Percentiles rank a stretch among this genome's conserved stretches.
Evolutionary conservation across 2,888 invertebrate species (phyloP).

Genomic region (Poecilus cupreus): DNA sequence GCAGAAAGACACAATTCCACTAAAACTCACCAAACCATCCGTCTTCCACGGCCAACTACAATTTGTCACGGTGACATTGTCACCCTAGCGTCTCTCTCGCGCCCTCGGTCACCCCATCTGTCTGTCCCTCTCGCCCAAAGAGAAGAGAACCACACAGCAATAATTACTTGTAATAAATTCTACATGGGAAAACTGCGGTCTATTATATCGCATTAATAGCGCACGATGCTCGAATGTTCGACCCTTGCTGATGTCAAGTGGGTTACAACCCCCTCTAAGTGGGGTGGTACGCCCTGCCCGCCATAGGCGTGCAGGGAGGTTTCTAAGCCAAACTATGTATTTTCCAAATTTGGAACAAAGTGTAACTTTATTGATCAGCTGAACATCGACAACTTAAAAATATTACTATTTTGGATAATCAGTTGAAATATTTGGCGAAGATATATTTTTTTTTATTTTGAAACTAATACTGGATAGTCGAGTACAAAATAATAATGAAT

Average conservation of each 20-base stretch:
- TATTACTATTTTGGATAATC: too few species aligned
- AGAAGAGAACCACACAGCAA: slow-evolving; percentile 22
- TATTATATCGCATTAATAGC: slow-evolving; percentile 55
- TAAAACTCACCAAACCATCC: slow-evolving; percentile 21
- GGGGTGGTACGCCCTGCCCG: not conserved
- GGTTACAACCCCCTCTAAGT: not conserved
- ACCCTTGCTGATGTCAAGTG: slow-evolving; percentile 45
- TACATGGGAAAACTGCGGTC: slow-evolving; percentile 55
- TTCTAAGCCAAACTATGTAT: not conserved
- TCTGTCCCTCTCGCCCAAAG: not conserved
- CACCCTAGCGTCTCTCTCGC: not conserved
- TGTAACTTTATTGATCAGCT: too few species aligned
- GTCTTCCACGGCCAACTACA: slow-evolving; percentile 30
- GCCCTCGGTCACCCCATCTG: not conserved
- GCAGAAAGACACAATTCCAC: slow-evolving; percentile 32
- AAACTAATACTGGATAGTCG: too few species aligned
- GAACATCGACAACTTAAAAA: too few species aligned
- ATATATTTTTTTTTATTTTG: too few species aligned
- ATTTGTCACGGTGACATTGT: slow-evolving; percentile 44
- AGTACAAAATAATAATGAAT: too few species aligned
- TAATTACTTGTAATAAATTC: slow-evolving; percentile 55
- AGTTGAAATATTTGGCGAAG: too few species aligned
- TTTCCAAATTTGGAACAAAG: not conserved
- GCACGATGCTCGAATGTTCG: not conserved
- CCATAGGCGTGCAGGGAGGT: not conserved